These are phyloP conservation scores for Palythoa heliodiscus DNA, from an alignment of 92 coral and sea anemone genomes.

Conservation along the genomic window DNA sequence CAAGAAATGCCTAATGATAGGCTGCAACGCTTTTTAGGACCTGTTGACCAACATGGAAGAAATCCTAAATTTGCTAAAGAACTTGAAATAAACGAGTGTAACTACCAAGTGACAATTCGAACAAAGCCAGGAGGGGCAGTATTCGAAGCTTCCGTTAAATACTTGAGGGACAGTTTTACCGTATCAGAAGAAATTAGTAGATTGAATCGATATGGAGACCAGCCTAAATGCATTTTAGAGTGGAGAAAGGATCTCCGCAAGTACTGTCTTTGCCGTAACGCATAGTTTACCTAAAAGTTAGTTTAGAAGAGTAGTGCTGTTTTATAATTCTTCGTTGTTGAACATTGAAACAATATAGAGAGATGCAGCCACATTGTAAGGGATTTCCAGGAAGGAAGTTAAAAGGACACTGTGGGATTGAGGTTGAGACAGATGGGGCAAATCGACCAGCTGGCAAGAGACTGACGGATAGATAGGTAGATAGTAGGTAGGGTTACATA, in stretches of 20 bases:
- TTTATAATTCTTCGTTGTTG: too few species aligned
- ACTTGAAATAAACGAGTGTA: conserved; percentile 59
- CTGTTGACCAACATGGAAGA: conserved; percentile 77
- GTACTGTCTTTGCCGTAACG: conserved; percentile 67
- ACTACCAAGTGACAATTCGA: conserved; percentile 70
- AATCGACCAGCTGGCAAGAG: too few species aligned
- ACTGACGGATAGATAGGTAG: too few species aligned
- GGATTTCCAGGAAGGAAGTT: too few species aligned
- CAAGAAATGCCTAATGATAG: conserved; percentile 78
- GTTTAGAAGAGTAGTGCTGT: too few species aligned
- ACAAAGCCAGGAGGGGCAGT: conserved; percentile 81
- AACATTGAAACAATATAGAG: too few species aligned
- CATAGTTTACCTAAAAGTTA: neutral
- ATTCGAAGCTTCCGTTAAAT: conserved; percentile 73
- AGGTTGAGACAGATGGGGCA: too few species aligned
- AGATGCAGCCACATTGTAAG: too few species aligned
- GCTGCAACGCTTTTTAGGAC: conserved; percentile 67
- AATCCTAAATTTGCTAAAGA: conserved; percentile 61
- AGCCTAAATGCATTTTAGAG: conserved; percentile 76
- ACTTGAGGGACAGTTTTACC: conserved; percentile 47
- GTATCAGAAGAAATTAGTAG: conserved; percentile 78
- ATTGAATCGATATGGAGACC: conserved; percentile 78
- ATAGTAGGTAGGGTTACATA: too few species aligned
- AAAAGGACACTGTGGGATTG: too few species aligned
- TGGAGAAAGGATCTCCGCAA: conserved; percentile 76